A percentile compares a stretch with the other conserved stretches of the same genome.
Evolutionary conservation across 2,888 invertebrate species (phyloP).

Genomic region (Itoplectis maculator): DNA sequence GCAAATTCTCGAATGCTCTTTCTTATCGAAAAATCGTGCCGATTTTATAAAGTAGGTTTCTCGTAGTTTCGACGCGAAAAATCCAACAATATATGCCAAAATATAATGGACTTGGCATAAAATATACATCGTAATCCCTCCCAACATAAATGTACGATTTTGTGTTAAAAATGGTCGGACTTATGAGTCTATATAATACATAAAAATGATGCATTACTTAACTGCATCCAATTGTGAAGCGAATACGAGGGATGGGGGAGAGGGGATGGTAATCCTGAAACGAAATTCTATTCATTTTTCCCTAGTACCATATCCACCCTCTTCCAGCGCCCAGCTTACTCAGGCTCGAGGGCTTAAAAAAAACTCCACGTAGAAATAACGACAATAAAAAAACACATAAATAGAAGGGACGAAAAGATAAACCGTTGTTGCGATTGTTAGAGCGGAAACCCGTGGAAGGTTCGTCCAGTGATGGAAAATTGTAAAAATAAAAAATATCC

Average conservation of each 20-base stretch:
- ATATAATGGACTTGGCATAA: no score
- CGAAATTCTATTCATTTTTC: slow-evolving; percentile 10
- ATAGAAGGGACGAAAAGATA: slow-evolving; percentile 34
- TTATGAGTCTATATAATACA: not conserved
- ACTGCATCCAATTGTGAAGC: not conserved
- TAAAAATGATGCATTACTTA: not conserved
- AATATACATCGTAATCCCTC: not conserved
- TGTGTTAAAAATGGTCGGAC: not conserved
- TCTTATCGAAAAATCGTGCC: no score
- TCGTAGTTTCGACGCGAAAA: no score
- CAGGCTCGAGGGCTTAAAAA: slow-evolving; percentile 9
- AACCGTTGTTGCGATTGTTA: slow-evolving; percentile 59
- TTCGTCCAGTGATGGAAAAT: slow-evolving; percentile 23
- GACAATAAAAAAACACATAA: slow-evolving; percentile 27
- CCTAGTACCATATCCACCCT: not conserved
- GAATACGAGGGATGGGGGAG: not conserved
- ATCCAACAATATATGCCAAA: no score
- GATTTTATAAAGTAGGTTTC: no score
- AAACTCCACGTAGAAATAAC: slow-evolving; percentile 14
- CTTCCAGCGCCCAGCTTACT: not conserved
- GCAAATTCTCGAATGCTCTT: no score
- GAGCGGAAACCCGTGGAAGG: slow-evolving; percentile 22
- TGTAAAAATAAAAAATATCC: slow-evolving; percentile 28
- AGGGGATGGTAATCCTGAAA: not conserved
- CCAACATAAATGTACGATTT: not conserved